These are phyloP conservation scores for Mactromeris polynyma DNA, from an alignment of 2,888 invertebrate genomes.

Conservation along the genomic window DNA sequence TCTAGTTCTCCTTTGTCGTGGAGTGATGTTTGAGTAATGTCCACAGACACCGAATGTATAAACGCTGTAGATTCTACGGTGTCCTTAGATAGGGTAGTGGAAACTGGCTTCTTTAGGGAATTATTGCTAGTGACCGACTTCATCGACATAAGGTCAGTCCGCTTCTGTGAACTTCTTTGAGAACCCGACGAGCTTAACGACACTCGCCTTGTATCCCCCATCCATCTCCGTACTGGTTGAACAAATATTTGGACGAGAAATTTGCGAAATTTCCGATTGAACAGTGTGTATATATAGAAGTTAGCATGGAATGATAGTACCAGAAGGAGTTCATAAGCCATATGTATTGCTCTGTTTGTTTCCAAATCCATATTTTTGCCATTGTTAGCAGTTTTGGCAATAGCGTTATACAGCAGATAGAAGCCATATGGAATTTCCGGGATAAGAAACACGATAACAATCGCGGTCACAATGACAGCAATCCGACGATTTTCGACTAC, in stretches of 20 bases:
- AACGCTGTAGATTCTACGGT: not conserved
- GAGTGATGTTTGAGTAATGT: conserved; percentile 4
- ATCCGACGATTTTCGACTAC: conserved; percentile 43
- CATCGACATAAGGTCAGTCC: not conserved
- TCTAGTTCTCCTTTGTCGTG: conserved; percentile 10
- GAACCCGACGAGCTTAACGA: not conserved
- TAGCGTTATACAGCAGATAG: conserved; percentile 32
- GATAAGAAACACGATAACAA: conserved; percentile 50
- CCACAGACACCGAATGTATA: conserved; percentile 9
- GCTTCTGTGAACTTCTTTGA: not conserved
- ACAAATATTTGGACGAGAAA: conserved; percentile 14
- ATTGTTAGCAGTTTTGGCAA: conserved; percentile 19
- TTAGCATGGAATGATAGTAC: conserved; percentile 34
- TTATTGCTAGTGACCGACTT: not conserved
- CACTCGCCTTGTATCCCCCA: conserved; percentile 15
- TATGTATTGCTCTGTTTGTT: conserved; percentile 28
- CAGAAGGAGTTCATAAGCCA: conserved; percentile 22
- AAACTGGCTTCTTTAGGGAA: not conserved
- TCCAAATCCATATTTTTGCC: conserved; percentile 25
- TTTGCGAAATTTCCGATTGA: conserved; percentile 27
- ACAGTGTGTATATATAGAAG: conserved; percentile 39
- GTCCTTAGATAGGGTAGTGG: not conserved
- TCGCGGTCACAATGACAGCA: conserved; percentile 43
- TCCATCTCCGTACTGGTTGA: not conserved
- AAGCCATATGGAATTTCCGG: conserved; percentile 54